Base-by-base conservation (phyloP, 23 tunicate genomes). In the Pegea sp. region DNA sequence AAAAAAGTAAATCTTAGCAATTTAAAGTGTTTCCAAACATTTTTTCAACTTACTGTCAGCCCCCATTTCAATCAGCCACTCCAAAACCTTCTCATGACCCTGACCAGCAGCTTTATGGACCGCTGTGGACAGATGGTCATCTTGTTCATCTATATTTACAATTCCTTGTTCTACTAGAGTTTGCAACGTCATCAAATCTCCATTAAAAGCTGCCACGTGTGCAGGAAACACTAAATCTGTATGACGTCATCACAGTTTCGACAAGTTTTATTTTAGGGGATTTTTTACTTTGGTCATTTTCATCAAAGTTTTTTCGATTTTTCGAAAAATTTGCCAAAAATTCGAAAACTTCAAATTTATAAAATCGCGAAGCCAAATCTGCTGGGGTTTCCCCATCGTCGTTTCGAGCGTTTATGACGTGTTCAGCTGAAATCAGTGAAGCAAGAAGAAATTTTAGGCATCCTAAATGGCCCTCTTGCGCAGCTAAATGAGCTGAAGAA, bases 191-290 rank as follows among this genome's bases (percentile, higher is more conserved):
- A 25, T 11, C 49, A 81, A 42, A 54, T 81, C 75, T n/a, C 75
- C 81, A 32, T 72, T 71, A 61, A 61, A 81, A 28, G 93, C 93
- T 30, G 93, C 93, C 8, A 81, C 81, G 48, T 81, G 93, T 4
- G 93, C 93, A 72, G 93, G 93, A 62, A 81, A 81, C 21, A 81
- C 93, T 5, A 81, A 63, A 59, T 81, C 93, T 81, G n/a, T n/a
- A n/a, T n/a, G n/a, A n/a, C n/a, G n/a, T n/a, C n/a, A n/a, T n/a
- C n/a, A n/a, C n/a, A n/a, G n/a, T n/a, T n/a, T n/a, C n/a, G n/a
- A n/a, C n/a, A n/a, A n/a, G n/a, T n/a, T n/a, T n/a, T n/a, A n/a
- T n/a, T n/a, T n/a, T n/a, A n/a, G n/a, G n/a, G n/a, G n/a, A n/a
- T n/a, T n/a, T n/a, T n/a, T n/a, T n/a, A n/a, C n/a, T n/a, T n/a